Conservation (phyloP, 92 coral and sea anemone genomes). For the Epizoanthus ramosus region DNA sequence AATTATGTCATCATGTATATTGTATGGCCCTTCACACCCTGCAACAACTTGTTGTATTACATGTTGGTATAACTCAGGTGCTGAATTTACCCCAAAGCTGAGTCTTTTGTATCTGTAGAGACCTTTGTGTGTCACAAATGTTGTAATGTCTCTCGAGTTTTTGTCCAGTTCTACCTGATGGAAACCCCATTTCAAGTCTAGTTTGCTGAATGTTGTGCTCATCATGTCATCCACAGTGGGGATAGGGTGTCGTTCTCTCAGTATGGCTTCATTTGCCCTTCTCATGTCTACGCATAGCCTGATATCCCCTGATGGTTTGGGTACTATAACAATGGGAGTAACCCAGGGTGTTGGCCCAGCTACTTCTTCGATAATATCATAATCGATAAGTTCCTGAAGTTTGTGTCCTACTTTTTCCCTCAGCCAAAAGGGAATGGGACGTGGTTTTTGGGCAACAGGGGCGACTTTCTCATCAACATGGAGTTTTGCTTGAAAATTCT, state of each 20-base stretch:
- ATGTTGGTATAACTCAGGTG: constrained; percentile 12
- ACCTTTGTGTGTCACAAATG: too few relatives aligned
- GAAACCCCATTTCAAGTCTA: not conserved
- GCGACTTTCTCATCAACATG: constrained; percentile 33
- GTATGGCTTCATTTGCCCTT: not conserved
- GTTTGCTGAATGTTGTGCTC: not conserved
- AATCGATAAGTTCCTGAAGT: constrained; percentile 12
- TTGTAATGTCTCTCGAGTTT: too few relatives aligned
- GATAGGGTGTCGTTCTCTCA: not conserved
- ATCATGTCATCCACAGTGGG: not conserved
- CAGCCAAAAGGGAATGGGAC: not conserved
- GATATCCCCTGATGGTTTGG: not conserved
- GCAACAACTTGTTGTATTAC: constrained; percentile 17
- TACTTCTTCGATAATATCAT: not conserved
- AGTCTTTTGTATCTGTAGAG: too few relatives aligned
- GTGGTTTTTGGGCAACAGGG: constrained; percentile 18
- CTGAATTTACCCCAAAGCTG: not conserved
- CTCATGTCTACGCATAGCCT: not conserved
- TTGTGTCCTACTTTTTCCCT: constrained; percentile 6
- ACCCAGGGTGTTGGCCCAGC: not conserved
- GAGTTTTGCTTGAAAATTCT: constrained; percentile 32
- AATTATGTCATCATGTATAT: constrained; percentile 16
- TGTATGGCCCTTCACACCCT: constrained; percentile 6
- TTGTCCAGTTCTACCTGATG: too few relatives aligned
- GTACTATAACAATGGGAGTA: not conserved